Evolutionary conservation across 1,140 invertebrate species (phyloP).

Genomic region (Eupeodes corollae): DNA sequence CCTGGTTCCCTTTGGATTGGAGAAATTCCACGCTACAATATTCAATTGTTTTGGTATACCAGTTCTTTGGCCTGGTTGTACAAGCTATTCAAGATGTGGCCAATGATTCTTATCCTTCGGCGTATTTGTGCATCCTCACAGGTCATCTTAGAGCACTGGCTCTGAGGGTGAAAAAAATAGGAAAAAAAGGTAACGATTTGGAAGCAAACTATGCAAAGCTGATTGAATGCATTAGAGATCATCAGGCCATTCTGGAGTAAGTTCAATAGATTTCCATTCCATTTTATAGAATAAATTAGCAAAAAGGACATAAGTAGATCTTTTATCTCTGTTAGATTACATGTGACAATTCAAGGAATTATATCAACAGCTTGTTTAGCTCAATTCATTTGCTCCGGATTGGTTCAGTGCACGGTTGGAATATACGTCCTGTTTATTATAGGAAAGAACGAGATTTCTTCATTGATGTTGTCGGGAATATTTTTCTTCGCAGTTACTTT

Average conservation of each 20-base stretch:
- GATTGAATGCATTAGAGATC: conserved; percentile 18
- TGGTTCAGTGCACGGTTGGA: conserved; percentile 26
- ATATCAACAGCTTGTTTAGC: conserved; percentile 21
- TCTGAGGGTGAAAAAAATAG: conserved; percentile 20
- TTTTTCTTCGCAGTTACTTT: conserved; percentile 26
- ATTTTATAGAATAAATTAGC: background rate
- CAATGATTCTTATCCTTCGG: conserved; percentile 29
- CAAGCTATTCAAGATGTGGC: conserved; percentile 26
- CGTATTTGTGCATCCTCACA: conserved; percentile 21
- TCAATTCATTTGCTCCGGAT: conserved; percentile 22
- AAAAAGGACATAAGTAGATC: background rate
- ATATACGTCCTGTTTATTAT: conserved; percentile 24
- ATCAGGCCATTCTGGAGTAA: conserved; percentile 11
- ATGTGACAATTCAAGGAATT: conserved; percentile 19
- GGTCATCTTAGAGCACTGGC: conserved; percentile 25
- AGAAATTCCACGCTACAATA: conserved; percentile 7
- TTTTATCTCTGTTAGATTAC: conserved; percentile 6
- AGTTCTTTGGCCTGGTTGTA: conserved; percentile 19
- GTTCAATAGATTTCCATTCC: background rate
- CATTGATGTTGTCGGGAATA: conserved; percentile 21
- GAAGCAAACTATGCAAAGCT: conserved; percentile 7
- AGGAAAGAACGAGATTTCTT: conserved; percentile 16
- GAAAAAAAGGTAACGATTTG: conserved; percentile 3
- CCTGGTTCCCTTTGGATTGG: conserved; percentile 28
- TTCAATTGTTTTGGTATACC: conserved; percentile 13